phyloP scores from a whole-genome alignment of 2,888 invertebrate genomes.

The Xestia c-nigrum region DNA sequence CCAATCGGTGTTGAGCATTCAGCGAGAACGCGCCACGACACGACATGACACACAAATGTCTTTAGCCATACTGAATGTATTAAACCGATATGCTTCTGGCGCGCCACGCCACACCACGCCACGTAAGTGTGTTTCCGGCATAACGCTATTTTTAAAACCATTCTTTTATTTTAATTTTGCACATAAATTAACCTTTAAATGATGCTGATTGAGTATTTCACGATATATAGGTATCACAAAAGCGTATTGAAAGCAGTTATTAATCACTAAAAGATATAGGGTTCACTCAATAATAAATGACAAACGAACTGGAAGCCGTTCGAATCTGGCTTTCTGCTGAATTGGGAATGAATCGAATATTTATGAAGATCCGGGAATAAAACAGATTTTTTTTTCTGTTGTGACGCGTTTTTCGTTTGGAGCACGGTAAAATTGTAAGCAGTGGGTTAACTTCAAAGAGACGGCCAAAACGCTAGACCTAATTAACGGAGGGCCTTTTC shows the following conservation, averaged over 20 bases:
- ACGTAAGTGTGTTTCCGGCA: too few species aligned
- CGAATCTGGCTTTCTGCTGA: slow-evolving; percentile 22
- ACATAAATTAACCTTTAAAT: background rate
- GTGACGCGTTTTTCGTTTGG: background rate
- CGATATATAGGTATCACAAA: background rate
- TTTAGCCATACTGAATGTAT: too few species aligned
- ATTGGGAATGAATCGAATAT: slow-evolving; percentile 34
- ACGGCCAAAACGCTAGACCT: too few species aligned
- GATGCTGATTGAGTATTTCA: background rate
- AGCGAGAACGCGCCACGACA: too few species aligned
- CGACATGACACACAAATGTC: too few species aligned
- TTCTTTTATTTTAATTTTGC: background rate
- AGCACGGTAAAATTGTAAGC: too few species aligned
- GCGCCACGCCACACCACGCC: too few species aligned
- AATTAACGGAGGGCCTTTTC: too few species aligned
- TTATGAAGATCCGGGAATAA: slow-evolving; percentile 32
- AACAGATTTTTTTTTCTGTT: background rate
- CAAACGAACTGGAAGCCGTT: slow-evolving; percentile 5
- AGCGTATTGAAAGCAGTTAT: background rate
- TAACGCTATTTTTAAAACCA: background rate
- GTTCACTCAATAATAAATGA: slow-evolving; percentile 16
- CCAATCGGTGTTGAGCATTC: too few species aligned
- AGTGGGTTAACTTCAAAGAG: too few species aligned
- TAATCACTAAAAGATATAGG: background rate
- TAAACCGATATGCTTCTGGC: too few species aligned